These are phyloP conservation scores for Circaetus cinerascens DNA, from an alignment of 2,113 vertebrate species.

Conservation along the genomic window DNA sequence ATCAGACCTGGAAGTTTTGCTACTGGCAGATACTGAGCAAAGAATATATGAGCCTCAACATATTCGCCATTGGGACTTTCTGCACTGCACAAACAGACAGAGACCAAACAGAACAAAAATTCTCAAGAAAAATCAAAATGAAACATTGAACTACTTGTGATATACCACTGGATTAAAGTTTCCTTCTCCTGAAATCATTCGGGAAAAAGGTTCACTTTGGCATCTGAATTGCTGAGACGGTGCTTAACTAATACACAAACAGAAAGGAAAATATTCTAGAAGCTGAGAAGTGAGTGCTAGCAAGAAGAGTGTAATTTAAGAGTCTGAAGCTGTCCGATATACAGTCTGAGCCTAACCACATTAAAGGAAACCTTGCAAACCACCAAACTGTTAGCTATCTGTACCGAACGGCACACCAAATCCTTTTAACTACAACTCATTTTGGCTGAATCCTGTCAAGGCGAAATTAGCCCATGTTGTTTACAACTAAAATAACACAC, in stretches of 20 bases:
- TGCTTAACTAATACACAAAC: slow-evolving; percentile 54
- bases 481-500: slow-evolving; percentile 58
- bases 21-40: not conserved
- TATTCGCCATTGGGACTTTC: not conserved
- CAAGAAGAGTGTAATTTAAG: slow-evolving; percentile 57
- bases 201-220: not conserved
- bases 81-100: not conserved
- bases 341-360: slow-evolving; percentile 35
- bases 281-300: slow-evolving; percentile 33
- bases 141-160: not conserved
- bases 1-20: not conserved
- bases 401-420: slow-evolving; percentile 41
- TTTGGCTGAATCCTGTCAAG: slow-evolving; percentile 47
- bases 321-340: slow-evolving; percentile 53
- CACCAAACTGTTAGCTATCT: slow-evolving; percentile 59
- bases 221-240: slow-evolving; percentile 36
- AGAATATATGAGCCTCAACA: not conserved
- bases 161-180: not conserved
- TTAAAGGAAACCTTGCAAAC: slow-evolving; percentile 56
- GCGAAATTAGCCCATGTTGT: slow-evolving; percentile 44
- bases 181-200: not conserved
- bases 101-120: not conserved
- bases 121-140: not conserved
- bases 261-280: slow-evolving; percentile 51
- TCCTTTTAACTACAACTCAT: slow-evolving; percentile 59